phyloP scores from a whole-genome alignment of 1,140 invertebrate species.

The Aphaenogaster ashmeadi region DNA sequence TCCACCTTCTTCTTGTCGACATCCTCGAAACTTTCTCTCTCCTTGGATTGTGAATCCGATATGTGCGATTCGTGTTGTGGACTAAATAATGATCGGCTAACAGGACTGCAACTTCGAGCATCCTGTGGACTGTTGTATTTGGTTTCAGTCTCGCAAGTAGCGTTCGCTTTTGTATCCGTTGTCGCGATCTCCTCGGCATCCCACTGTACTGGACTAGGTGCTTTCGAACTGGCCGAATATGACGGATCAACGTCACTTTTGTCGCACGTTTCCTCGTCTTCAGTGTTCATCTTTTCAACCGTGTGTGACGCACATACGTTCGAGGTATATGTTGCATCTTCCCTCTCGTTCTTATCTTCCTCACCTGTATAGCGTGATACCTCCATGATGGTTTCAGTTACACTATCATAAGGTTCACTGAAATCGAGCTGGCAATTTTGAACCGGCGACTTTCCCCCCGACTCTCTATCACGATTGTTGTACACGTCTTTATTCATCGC shows the following conservation, averaged over 20 bases:
- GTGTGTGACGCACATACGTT: neutral
- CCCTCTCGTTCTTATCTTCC: conserved; percentile 19
- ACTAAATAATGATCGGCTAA: conserved; percentile 75
- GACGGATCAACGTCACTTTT: neutral
- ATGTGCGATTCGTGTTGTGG: conserved; percentile 70
- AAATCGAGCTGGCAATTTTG: conserved; percentile 57
- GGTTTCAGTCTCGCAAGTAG: conserved; percentile 6
- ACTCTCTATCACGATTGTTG: neutral
- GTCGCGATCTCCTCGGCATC: conserved; percentile 27
- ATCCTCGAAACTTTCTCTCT: conserved; percentile 33
- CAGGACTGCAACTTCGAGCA: conserved; percentile 54
- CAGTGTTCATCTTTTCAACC: conserved; percentile 28
- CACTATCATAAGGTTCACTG: conserved; percentile 76
- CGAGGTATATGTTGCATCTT: neutral
- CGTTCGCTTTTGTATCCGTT: neutral
- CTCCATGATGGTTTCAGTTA: conserved; percentile 81
- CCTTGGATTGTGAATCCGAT: conserved; percentile 59
- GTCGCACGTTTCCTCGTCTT: conserved; percentile 27
- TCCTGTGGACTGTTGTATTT: conserved; percentile 68
- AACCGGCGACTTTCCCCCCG: conserved; percentile 14
- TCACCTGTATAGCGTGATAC: conserved; percentile 76
- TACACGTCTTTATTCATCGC: conserved; percentile 21
- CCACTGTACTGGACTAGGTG: conserved; percentile 35
- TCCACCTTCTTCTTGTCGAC: conserved; percentile 16
- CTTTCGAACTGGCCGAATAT: neutral